Evolutionary conservation across 2,797 vertebrate species (phyloP).

Genomic region (Amazonetta brasiliensis): DNA sequence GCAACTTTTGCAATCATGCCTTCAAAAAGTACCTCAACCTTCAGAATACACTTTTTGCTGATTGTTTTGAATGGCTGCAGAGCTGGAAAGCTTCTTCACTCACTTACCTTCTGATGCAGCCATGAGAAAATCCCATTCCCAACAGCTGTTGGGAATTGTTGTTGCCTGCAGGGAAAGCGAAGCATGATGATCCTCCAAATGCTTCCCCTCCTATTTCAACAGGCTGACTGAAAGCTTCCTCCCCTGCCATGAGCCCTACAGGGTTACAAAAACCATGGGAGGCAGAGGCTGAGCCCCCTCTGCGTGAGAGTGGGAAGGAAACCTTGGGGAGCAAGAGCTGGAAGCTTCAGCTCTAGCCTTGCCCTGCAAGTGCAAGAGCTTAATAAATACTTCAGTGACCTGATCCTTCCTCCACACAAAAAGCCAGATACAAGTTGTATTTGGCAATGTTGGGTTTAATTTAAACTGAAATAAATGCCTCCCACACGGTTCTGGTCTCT

Average conservation of each 20-base stretch:
- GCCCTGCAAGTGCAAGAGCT: not conserved
- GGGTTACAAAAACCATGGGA: not conserved
- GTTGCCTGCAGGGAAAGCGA: not conserved
- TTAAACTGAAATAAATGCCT: not conserved
- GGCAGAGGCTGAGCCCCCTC: not conserved
- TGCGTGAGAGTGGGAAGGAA: not conserved
- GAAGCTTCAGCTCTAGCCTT: not conserved
- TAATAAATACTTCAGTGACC: not conserved
- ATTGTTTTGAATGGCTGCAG: not conserved
- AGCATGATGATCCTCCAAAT: not conserved
- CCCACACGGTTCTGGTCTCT: not conserved
- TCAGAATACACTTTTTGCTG: not conserved
- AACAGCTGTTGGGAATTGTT: not conserved
- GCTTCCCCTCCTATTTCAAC: not conserved
- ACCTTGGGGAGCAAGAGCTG: accelerated
- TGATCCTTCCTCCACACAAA: not conserved
- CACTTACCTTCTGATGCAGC: not conserved
- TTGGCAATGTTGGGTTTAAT: not conserved
- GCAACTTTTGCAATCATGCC: not conserved
- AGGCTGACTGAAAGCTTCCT: not conserved
- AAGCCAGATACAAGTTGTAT: not conserved
- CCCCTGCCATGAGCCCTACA: accelerated
- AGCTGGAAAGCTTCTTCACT: not conserved
- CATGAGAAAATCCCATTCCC: not conserved
- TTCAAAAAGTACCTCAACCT: not conserved